Evolutionary conservation across 2,797 vertebrate genomes (phyloP), one percentile per base, ranked within the genome.

Genomic region (Threskiornis aethiopicus): DNA sequence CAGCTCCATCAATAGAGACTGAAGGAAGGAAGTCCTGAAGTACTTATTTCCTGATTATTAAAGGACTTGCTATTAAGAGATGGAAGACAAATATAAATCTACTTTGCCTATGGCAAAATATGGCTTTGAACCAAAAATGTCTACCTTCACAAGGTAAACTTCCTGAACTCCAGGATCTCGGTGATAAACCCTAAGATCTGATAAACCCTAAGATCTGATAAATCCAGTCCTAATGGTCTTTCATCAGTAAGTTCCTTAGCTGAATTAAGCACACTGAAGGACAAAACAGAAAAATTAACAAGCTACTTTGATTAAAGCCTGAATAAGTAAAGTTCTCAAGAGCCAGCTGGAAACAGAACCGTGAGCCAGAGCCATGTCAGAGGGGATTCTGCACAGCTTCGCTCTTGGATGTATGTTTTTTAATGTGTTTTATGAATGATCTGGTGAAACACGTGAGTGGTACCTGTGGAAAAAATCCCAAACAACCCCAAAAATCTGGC

Each of bases 11-110:
- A 61, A 62, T 11, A 76, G 31, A 64, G n/a, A 46, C 1, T 59
- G 35, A 61, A 90, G 86, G 92, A 96, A 94, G 87, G 77, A 96
- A 94, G 46, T 79, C 29, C 20, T 76, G 31, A 84, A 94, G 77
- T 90, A 44, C 42, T 67, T 86, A n/a, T 46, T 94, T 93, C 88
- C 92, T 76, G 46, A 41, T 90, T 90, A 54, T 76, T 93, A 93
- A 93, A 84, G 49, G 55, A 82, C 66, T 62, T 58, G 26, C 20
- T 89, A 54, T 69, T 76, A 90, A 67, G 77, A 78, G 26, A 72
- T 35, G 37, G n/a, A 44, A 91, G 47, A 87, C 13, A 89, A 94
- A 92, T 76, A 78, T 22, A 69, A 71, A 75, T 58, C 46, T 89
- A 46, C 39, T 87, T 79, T 55, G 26, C 19, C 29, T 51, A 33